A percentile compares a stretch with the other conserved stretches of the same genome.
These are phyloP conservation scores for Balearica regulorum DNA, from an alignment of 2,797 vertebrate species.

Conservation along the genomic window DNA sequence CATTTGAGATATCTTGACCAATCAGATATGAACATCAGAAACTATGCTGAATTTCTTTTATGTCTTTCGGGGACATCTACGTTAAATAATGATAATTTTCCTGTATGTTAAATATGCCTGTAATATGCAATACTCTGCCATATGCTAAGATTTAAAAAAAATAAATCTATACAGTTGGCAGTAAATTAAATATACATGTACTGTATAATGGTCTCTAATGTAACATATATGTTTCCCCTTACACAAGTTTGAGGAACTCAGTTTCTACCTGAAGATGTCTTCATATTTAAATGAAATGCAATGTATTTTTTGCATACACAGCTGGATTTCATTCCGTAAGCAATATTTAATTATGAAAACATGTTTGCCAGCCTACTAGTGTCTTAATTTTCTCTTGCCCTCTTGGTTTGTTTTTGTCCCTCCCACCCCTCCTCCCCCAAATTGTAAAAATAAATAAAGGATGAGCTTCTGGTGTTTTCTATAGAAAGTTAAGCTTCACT, in stretches of 20 bases:
- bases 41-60: background rate
- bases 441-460: slow-evolving; percentile 44
- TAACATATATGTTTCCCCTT: background rate
- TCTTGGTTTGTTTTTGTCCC: background rate
- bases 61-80: background rate
- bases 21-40: background rate
- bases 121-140: background rate
- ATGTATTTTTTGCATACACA: background rate
- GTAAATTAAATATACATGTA: background rate
- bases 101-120: background rate
- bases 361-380: background rate
- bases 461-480: slow-evolving; percentile 51
- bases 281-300: background rate
- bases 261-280: background rate
- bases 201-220: background rate
- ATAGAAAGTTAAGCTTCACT: slow-evolving; percentile 41
- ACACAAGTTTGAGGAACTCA: background rate
- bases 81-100: background rate
- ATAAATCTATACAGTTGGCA: background rate
- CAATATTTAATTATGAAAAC: slow-evolving; percentile 1
- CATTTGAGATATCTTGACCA: background rate
- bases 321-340: background rate
- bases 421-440: background rate
- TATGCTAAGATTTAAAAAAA: background rate
- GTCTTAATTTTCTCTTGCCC: background rate